Percentiles rank a stretch among this genome's conserved stretches.
Evolutionary conservation across 2,797 vertebrate species (phyloP).

Genomic region (Sebastes hubbsi): DNA sequence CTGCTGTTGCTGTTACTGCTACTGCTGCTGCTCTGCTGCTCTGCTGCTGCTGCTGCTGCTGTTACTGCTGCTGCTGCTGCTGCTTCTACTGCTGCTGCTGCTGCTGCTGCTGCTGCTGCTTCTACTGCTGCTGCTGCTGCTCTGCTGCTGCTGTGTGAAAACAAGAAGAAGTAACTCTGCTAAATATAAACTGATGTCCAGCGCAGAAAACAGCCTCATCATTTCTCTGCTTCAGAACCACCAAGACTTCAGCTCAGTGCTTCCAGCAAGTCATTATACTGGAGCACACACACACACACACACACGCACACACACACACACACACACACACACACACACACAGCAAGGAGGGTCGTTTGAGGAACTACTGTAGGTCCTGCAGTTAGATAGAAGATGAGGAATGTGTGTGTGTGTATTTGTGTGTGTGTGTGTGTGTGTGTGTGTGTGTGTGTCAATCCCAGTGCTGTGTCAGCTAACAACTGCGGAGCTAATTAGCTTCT

Average conservation of each 20-base stretch:
- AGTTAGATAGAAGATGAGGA: not conserved
- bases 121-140: too few species aligned
- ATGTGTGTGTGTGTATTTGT: not conserved
- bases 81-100: too few species aligned
- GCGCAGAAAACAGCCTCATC: not conserved
- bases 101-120: too few species aligned
- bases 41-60: too few species aligned
- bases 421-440: not conserved
- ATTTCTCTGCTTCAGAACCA: constrained; percentile 18
- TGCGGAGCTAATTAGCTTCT: constrained; percentile 51
- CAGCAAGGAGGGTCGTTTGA: not conserved
- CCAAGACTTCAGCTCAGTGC: constrained; percentile 11
- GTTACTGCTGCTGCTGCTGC: too few species aligned
- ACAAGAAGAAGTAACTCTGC: not conserved
- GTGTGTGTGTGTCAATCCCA: not conserved
- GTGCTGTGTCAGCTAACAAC: constrained; percentile 40
- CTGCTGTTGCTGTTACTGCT: too few species aligned
- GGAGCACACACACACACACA: not conserved
- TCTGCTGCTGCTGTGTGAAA: not conserved
- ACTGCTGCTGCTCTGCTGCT: too few species aligned
- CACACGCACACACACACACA: not conserved
- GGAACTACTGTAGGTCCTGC: not conserved
- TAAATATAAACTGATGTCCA: constrained; percentile 2
- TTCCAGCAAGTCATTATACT: constrained; percentile 29
- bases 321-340: not conserved